A percentile compares a stretch with the other conserved stretches of the same genome.
These are phyloP conservation scores for Mola mola DNA, from an alignment of 2,113 vertebrate species.

Conservation along the genomic window DNA sequence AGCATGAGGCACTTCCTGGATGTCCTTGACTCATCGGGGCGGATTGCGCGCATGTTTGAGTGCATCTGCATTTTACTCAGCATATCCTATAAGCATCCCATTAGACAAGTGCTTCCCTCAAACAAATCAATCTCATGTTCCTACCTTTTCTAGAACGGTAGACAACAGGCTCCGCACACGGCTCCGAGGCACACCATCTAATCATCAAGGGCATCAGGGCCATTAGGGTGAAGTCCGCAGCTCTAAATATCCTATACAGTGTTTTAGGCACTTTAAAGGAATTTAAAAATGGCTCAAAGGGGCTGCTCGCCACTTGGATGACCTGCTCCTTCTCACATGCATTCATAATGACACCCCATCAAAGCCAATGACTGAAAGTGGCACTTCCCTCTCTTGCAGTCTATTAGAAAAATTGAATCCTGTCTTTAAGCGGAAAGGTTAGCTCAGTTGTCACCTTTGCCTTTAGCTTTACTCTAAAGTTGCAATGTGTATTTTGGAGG, in stretches of 20 bases:
- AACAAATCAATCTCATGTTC: slow-evolving; percentile 23
- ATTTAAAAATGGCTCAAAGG: slow-evolving; percentile 50
- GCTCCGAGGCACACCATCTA: slow-evolving; percentile 10
- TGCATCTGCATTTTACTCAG: slow-evolving; percentile 1
- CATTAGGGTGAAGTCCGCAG: slow-evolving; percentile 39
- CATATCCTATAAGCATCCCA: slow-evolving; percentile 18
- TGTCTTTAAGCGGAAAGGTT: slow-evolving; percentile 2
- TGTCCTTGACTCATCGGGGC: slow-evolving; percentile 62
- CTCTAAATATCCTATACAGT: slow-evolving; percentile 38
- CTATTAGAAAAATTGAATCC: slow-evolving; percentile 38
- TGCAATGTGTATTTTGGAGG: no score
- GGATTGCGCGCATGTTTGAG: slow-evolving; percentile 10
- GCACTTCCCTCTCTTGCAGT: slow-evolving; percentile 11
- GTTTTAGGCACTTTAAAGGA: slow-evolving; percentile 40
- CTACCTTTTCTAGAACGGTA: slow-evolving; percentile 46
- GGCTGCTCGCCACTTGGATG: slow-evolving; percentile 35
- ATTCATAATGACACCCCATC: slow-evolving; percentile 36
- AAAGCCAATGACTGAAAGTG: slow-evolving; percentile 42
- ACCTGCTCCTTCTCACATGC: slow-evolving; percentile 21
- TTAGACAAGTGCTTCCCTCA: slow-evolving; percentile 14
- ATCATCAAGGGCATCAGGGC: neutral
- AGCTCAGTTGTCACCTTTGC: slow-evolving; percentile 11
- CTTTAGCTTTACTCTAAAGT: neutral
- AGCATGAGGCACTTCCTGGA: slow-evolving; percentile 47
- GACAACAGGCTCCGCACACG: slow-evolving; percentile 28